Percentiles rank a stretch among this genome's conserved stretches.
These are phyloP conservation scores for Equus quagga DNA, from an alignment of 2,113 vertebrate species.

Conservation along the genomic window DNA sequence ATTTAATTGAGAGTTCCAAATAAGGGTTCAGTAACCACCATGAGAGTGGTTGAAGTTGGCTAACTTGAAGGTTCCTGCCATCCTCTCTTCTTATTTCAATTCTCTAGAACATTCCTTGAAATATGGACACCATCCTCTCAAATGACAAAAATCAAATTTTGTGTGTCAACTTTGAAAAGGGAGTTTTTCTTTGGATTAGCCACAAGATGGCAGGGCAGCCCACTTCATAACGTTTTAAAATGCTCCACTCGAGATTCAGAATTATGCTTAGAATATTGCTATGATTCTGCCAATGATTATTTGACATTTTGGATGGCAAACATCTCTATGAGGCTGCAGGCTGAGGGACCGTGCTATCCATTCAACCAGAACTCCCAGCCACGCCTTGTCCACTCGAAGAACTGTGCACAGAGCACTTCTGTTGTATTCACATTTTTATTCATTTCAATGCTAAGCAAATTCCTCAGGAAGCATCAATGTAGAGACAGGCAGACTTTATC, in stretches of 20 bases:
- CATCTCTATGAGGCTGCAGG: rapidly evolving
- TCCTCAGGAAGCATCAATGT: rapidly evolving
- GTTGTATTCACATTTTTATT: neutral
- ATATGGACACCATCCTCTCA: rapidly evolving
- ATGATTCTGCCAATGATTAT: neutral
- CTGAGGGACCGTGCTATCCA: neutral
- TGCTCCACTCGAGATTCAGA: rapidly evolving
- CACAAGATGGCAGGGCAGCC: conserved; percentile 45
- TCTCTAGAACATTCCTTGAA: neutral
- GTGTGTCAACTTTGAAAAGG: neutral
- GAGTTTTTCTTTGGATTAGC: neutral
- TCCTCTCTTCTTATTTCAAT: rapidly evolving
- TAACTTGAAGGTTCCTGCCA: neutral
- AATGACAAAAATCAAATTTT: rapidly evolving
- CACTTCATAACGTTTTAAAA: rapidly evolving
- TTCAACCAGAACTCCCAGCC: neutral
- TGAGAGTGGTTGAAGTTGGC: rapidly evolving
- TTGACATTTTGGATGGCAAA: neutral
- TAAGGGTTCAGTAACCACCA: rapidly evolving
- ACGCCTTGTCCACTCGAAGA: neutral
- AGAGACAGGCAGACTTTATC: rapidly evolving
- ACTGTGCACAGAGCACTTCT: neutral
- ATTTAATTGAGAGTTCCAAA: neutral
- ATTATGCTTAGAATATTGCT: rapidly evolving
- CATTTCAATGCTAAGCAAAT: neutral